These are phyloP conservation scores for Brachynemurus nebulosus DNA, from an alignment of 2,888 invertebrate genomes.

Conservation along the genomic window DNA sequence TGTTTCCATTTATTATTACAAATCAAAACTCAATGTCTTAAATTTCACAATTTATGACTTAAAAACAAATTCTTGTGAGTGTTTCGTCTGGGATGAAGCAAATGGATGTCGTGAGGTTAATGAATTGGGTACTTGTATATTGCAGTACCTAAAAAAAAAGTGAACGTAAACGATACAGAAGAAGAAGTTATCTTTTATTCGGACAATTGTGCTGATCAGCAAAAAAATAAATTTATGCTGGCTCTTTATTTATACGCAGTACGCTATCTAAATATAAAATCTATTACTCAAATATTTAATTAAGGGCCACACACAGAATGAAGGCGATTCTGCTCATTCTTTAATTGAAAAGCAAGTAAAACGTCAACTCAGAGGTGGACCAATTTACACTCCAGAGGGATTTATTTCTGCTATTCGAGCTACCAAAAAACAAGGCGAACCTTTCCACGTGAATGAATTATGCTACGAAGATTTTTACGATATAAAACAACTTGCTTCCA, in stretches of 20 bases:
- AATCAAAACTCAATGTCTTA: conserved; percentile 16
- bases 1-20: conserved; percentile 19
- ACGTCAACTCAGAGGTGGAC: too few species aligned
- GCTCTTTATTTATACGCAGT: conserved; percentile 16
- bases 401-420: neutral
- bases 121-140: conserved; percentile 19
- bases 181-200: conserved; percentile 18
- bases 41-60: conserved; percentile 19
- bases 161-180: conserved; percentile 1
- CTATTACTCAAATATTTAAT: conserved; percentile 20
- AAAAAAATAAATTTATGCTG: conserved; percentile 20
- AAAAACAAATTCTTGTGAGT: conserved; percentile 10
- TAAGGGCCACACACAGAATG: conserved; percentile 20
- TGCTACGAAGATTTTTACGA: too few species aligned
- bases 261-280: conserved; percentile 13
- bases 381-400: conserved; percentile 7
- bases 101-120: conserved; percentile 16
- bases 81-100: conserved; percentile 20
- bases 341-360: conserved; percentile 17
- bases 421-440: too few species aligned
- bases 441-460: too few species aligned
- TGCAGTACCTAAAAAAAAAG: conserved; percentile 12
- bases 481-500: too few species aligned
- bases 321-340: conserved; percentile 19
- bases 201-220: conserved; percentile 21